Base-by-base conservation (phyloP, 2,797 vertebrate species). In the Rhyacichthys aspro region DNA sequence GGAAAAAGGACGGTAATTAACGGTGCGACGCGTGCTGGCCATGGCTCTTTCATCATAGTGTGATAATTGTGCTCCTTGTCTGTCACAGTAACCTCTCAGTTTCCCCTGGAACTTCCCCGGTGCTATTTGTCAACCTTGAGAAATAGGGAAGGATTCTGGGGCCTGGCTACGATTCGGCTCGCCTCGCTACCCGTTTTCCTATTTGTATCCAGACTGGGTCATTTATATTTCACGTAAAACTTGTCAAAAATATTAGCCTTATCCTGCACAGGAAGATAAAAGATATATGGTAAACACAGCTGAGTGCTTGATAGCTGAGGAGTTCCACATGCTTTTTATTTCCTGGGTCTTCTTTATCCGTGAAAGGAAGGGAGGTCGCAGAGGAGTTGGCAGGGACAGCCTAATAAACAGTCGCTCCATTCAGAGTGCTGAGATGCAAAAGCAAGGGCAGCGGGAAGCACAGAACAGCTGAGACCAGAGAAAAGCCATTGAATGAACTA, bases 1-100 rank as follows among this genome's bases (percentile, higher is more conserved):
- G 93, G 95, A 94, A 95, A 96, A 95, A 95, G 95, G 95, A 95
- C 94, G 94, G 95, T 99, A 99, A 99, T 99, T 99, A 99, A 97
- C 95, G 89, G 94, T 81, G 92, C 93, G 92, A 93, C 93, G 91
- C 90, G 85, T 89, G 89, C 93, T 94, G 90, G 89, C 89, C 90
- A 87, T 83, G 89, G 93, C 96, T 98, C 96, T 92, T 99, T 97
- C 97, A 98, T 99, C 97, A 99, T 95, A 85, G 92, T 91, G 94
- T 96, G 96, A 96, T 99, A 98, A 98, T 98, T 98, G 96, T 95
- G 94, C 95, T 94, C 91, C 94, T 92, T 96, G 96, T 97, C 96
- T 98, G 96, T 98, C 97, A 97, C 90, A 75, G 93, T 94, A 94
- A 95, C 94, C 94, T 90, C 94, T 93, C 82, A 87, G 91, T 91